Evolutionary conservation across 2,113 vertebrate species (phyloP), one percentile per base, ranked within the genome.

Genomic region (Xyrauchen texanus): DNA sequence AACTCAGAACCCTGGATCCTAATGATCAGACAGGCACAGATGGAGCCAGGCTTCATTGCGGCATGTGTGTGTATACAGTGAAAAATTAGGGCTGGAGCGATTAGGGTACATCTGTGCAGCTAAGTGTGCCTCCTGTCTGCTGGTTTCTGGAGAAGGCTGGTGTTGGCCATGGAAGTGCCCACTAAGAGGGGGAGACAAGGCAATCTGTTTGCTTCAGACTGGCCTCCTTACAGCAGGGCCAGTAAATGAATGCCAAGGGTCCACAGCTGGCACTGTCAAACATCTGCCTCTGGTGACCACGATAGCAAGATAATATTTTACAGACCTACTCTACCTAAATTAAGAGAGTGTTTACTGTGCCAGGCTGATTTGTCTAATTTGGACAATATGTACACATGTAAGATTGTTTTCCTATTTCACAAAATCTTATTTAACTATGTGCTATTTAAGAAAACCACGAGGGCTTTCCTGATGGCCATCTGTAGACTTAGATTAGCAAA

Each of bases 181-280:
- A 68, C 58, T 52, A 65, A 58, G 57, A 65, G 55, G 44, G 57
- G 47, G n/a, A 68, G 75, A 71, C 62, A 64, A 67, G 53, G 72
- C 90, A 91, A 91, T 91, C 91, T 92, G 91, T 88, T 90, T 89
- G 86, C 85, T 81, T 75, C 83, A 85, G 85, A 87, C 83, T 70
- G 77, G 79, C 85, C 86, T 89, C 80, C 63, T 74, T 81, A 68
- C 88, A 87, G 90, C 86, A 83, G 73, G 82, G 77, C 77, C 81
- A 71, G 79, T 88, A 81, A 87, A 85, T 88, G 87, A 87, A 85
- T 84, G 85, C 78, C 65, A 77, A 76, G 76, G 85, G 87, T 77
- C 85, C 52, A 51, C 83, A 81, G 64, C 72, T 64, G 79, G 55
- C 10, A 49, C 64, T 79, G 84, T 65, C 34, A 76, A 68, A 64